These are phyloP conservation scores for Artibeus jamaicensis DNA, from an alignment of 2,797 vertebrate genomes.

Conservation along the genomic window DNA sequence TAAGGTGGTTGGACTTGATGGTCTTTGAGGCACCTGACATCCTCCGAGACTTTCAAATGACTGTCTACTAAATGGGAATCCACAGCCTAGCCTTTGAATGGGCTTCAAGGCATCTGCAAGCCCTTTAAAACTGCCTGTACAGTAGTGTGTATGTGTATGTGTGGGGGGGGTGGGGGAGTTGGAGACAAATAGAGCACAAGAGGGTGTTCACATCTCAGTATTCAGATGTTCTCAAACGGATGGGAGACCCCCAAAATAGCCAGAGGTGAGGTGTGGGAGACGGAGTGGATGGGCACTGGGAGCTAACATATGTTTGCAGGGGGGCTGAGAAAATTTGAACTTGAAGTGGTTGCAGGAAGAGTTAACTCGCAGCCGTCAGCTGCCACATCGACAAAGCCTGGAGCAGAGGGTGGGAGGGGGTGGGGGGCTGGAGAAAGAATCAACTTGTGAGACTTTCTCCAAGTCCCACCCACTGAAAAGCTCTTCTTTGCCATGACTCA, in stretches of 20 bases:
- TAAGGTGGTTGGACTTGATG: neutral
- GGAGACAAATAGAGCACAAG: neutral
- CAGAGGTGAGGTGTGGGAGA: neutral
- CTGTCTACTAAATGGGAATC: neutral
- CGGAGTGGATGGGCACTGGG: neutral
- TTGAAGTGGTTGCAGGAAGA: conserved; percentile 48
- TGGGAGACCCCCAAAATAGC: neutral
- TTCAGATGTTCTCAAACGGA: neutral
- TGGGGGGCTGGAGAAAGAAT: conserved; percentile 66
- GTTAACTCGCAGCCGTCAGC: conserved; percentile 83
- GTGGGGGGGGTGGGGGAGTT: neutral
- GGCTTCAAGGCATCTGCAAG: neutral
- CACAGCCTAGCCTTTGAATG: neutral
- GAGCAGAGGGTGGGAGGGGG: conserved; percentile 69
- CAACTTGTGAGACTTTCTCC: conserved; percentile 82
- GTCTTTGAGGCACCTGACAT: fast-evolving
- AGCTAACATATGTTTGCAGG: neutral
- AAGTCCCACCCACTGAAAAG: conserved; percentile 80
- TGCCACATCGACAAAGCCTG: conserved; percentile 92
- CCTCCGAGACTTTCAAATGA: neutral
- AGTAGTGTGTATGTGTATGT: neutral
- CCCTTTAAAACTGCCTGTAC: neutral
- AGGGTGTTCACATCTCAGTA: neutral
- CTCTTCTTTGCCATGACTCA: conserved; percentile 85
- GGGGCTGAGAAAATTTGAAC: neutral